Percentiles rank a stretch among this genome's conserved stretches.
Conservation (phyloP, 2,797 vertebrate species). For the Artibeus lituratus region DNA sequence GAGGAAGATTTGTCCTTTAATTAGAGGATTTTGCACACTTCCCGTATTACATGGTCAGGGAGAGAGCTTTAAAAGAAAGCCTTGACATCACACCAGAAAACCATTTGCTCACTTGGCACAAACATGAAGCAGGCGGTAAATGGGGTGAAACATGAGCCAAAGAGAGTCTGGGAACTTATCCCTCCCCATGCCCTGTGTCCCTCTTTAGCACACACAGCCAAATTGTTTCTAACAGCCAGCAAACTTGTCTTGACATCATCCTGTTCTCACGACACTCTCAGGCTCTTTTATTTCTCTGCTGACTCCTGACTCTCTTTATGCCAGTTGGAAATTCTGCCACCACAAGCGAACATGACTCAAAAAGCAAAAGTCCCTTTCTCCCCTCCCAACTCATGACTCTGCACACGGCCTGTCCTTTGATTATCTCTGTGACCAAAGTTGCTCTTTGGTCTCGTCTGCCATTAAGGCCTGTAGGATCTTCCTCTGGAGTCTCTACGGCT, state of each 20-base stretch:
- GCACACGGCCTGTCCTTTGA: background rate
- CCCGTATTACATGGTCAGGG: background rate
- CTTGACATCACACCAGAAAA: background rate
- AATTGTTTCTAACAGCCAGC: background rate
- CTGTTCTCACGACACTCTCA: background rate
- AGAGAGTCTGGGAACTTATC: background rate
- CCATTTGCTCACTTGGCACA: background rate
- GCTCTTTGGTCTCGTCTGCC: background rate
- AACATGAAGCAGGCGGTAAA: background rate
- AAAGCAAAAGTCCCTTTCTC: background rate
- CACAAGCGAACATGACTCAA: background rate
- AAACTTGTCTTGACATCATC: background rate
- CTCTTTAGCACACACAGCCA: background rate
- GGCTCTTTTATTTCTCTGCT: background rate
- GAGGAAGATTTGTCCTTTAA: background rate
- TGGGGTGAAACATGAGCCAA: background rate
- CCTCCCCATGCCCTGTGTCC: background rate
- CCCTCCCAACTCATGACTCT: background rate
- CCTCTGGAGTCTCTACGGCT: background rate
- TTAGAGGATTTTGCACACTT: background rate
- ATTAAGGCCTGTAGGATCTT: fast-evolving
- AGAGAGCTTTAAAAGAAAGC: background rate
- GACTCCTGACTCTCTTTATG: background rate
- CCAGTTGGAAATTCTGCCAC: background rate
- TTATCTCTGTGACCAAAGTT: background rate